Evolutionary conservation across 1,140 invertebrate genomes (phyloP), one percentile per base, ranked within the genome.

Genomic region (Zaprionus tsacasi): DNA sequence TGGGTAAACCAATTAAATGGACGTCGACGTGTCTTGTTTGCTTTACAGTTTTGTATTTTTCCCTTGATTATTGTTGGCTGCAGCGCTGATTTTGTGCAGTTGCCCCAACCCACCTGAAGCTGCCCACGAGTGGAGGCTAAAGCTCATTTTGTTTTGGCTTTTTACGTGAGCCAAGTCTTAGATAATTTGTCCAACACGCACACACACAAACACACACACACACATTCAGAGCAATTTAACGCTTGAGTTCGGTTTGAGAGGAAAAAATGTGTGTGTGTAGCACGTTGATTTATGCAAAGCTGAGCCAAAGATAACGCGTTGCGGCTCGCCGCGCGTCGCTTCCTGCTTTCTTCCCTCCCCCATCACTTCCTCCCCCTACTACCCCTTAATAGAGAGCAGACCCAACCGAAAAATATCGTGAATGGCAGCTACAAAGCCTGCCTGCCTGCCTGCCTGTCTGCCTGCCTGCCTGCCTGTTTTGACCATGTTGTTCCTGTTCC

Each of bases 251-350:
- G 70, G 83, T 70, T 87, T 55, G 67, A 72, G 15, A 70, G 60
- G 35, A 45, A 43, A 57, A 66, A 66, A 45, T 56, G 27, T 33
- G 33, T 35, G 30, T 73, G 57, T 52, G 55, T 74, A 63, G 48
- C 56, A 74, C 82, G 83, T 82, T 88, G 82, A 87, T 87, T 87
- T 87, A 87, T 87, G 82, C 83, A 87, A 87, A 87, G 79, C 82
- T 79, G 68, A 66, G 70, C 77, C 77, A 73, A 40, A 87, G 82
- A 87, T 87, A 87, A 87, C 82, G 80, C 82, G 68, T 68, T 79
- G 82, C 70, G 82, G 75, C 60, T 76, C 72, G 78, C 55, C 65
- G 81, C 78, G 45, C 45, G 45, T 78, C 68, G 50, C 66, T 72
- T 55, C 63, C 63, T 57, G 52, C 33, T 52, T 30, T 25, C 36